Evolutionary conservation across 2,113 vertebrate species (phyloP), one percentile per base, ranked within the genome.

Genomic region (Phyllostomus discolor): DNA sequence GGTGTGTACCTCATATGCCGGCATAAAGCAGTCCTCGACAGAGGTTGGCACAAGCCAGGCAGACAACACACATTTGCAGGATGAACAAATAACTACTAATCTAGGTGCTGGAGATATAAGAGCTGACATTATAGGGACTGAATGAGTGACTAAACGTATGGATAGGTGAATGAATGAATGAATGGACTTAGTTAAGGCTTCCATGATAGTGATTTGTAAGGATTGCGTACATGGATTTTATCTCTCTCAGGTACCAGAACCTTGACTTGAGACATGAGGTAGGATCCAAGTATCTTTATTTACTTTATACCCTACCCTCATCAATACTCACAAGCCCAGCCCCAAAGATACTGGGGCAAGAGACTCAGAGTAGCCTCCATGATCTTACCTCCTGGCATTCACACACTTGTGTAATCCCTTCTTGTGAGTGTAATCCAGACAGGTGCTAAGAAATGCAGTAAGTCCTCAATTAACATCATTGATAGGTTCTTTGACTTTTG

Each of bases 191-290:
- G 46, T 22, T 31, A 43, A 11, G 16, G 41, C 48, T 52, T 73
- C 76, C 22, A 43, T 59, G n/a, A 33, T 26, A 67, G 17, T 86
- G 43, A 86, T 88, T 59, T 90, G 48, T 72, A 93, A 43, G 46
- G 35, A n/a, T 67, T 88, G 33, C 20, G 5, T 64, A 31, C n/a
- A 26, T 76, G 16, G 31, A 33, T 59, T 76, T 94, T 90, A 28
- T 28, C 52, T 83, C 31, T 80, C 84, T 22, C 9, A n/a, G 79
- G 43, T 46, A 90, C 24, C 46, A 86, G 59, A 82, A 73, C 26
- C 19, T 88, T 83, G 48, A 79, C 46, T 38, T 43, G 19, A 92
- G 67, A 70, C 35, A 66, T 22, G 6, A 9, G 3, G 57, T 54
- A 64, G 57, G 20, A 19, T 59, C 31, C 26, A 57, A 20, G 5